Conservation (phyloP, 2,113 vertebrate genomes). For the Montifringilla adamsi region DNA sequence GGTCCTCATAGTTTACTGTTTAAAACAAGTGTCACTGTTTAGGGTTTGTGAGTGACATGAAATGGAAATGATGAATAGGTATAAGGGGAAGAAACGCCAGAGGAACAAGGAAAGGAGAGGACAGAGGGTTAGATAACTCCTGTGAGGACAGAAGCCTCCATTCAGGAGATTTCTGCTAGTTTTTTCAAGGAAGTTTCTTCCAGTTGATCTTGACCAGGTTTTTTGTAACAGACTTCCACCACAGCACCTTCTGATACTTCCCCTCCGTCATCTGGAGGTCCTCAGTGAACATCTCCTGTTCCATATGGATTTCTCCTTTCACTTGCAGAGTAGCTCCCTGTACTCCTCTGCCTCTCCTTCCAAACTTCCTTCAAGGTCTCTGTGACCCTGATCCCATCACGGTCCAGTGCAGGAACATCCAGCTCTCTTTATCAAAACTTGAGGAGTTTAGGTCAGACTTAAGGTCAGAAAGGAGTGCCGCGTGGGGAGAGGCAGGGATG, state of each 20-base stretch:
- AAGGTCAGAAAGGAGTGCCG: not conserved
- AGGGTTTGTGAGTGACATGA: not conserved
- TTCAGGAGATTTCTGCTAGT: not conserved
- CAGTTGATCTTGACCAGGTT: not conserved
- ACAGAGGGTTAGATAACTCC: not conserved
- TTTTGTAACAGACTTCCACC: not conserved
- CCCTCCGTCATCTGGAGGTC: not conserved
- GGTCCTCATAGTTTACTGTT: not conserved
- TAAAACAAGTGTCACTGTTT: not conserved
- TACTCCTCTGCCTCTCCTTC: not conserved
- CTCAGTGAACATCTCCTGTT: not conserved
- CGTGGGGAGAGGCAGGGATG: not conserved
- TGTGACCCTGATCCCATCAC: not conserved
- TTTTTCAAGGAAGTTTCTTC: not conserved
- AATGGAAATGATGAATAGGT: not conserved
- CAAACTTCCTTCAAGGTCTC: not conserved
- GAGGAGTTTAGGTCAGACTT: not conserved
- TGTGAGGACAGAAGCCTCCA: not conserved
- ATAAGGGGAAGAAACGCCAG: not conserved
- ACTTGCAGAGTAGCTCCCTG: accelerated
- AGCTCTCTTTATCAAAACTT: not conserved
- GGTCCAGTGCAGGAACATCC: not conserved
- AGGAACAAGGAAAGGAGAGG: not conserved
- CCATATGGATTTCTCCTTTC: not conserved
- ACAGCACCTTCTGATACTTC: not conserved